Conservation (phyloP, 2,113 vertebrate genomes). For the Lepisosteus osseus region DNA sequence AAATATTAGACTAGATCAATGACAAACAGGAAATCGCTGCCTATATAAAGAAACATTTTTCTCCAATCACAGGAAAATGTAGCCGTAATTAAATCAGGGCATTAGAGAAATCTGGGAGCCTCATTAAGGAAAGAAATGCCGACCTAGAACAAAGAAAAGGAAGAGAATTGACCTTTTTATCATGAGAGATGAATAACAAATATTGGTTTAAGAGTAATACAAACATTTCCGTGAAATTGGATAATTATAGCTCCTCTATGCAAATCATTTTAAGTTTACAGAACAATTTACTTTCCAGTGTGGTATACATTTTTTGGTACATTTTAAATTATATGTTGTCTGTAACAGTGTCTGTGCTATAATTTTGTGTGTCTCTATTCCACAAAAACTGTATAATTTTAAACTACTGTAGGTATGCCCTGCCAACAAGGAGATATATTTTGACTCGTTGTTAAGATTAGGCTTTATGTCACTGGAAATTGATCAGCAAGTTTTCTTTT, state of each 20-base stretch:
- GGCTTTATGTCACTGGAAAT: conserved; percentile 25
- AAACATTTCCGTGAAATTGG: conserved; percentile 84
- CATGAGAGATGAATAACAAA: conserved; percentile 80
- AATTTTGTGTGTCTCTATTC: conserved; percentile 88
- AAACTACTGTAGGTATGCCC: conserved; percentile 73
- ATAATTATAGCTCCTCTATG: conserved; percentile 86
- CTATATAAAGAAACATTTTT: no score
- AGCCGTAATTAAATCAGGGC: conserved; percentile 5
- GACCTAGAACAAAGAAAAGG: background rate
- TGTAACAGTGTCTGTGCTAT: conserved; percentile 84
- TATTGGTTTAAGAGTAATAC: conserved; percentile 86
- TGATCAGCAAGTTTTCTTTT: background rate
- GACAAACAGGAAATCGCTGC: no score
- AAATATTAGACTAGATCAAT: no score
- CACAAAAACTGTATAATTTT: conserved; percentile 86
- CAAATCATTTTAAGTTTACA: conserved; percentile 74
- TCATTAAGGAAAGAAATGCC: conserved; percentile 59
- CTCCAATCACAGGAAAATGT: no score
- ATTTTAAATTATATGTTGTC: conserved; percentile 92
- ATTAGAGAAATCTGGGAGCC: conserved; percentile 71
- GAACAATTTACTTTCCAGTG: conserved; percentile 81
- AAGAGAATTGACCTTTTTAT: conserved; percentile 23
- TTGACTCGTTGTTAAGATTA: conserved; percentile 63
- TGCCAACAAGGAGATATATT: conserved; percentile 68
- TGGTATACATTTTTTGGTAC: conserved; percentile 83